Conservation (phyloP, 2,797 vertebrate genomes). For the Arnoldichthys spilopterus region DNA sequence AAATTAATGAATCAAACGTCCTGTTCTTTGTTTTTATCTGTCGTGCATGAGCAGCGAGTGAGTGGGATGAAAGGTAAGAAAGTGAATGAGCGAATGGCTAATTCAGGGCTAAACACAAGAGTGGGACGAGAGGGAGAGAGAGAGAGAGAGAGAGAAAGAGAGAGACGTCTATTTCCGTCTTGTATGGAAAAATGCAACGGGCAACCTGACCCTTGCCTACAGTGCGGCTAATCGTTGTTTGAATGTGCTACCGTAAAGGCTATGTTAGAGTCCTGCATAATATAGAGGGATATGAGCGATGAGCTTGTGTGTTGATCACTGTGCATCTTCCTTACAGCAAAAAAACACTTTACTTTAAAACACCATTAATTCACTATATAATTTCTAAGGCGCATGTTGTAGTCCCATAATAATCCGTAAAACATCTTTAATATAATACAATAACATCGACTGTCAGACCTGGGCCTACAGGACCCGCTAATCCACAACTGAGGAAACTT, state of each 20-base stretch:
- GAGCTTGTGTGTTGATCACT: neutral
- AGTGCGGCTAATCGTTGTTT: neutral
- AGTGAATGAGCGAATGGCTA: slow-evolving; percentile 19
- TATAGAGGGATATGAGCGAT: neutral
- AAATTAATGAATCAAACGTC: slow-evolving; percentile 18
- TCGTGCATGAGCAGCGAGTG: slow-evolving; percentile 19
- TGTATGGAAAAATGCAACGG: neutral
- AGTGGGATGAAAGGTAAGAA: slow-evolving; percentile 22
- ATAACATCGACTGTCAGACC: too few species aligned
- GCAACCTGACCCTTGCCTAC: neutral
- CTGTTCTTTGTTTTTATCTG: slow-evolving; percentile 27
- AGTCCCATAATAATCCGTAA: too few species aligned
- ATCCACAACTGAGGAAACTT: too few species aligned
- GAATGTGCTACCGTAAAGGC: neutral
- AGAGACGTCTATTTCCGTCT: slow-evolving; percentile 2
- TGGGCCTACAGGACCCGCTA: too few species aligned
- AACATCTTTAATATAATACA: too few species aligned
- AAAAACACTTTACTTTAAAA: too few species aligned
- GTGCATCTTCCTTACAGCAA: neutral
- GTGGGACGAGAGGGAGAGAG: slow-evolving; percentile 30
- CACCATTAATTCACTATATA: too few species aligned
- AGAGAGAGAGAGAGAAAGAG: too few species aligned
- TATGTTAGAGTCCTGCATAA: too few species aligned
- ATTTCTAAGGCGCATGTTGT: too few species aligned
- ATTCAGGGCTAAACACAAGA: slow-evolving; percentile 8